Conservation (phyloP, 1,140 invertebrate species). For the Brachionus plicatilis region DNA sequence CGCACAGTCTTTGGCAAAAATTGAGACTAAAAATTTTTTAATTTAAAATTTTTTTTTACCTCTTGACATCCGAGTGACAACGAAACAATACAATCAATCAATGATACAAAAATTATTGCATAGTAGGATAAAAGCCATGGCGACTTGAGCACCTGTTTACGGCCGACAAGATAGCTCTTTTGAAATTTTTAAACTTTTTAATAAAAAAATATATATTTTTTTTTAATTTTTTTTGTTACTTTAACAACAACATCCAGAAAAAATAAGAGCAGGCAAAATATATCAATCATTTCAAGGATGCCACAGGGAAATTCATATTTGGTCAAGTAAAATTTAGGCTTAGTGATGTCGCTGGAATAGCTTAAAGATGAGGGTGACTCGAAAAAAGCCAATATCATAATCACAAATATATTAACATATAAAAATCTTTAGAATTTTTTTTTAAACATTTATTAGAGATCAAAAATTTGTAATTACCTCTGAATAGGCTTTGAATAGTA, state of each 20-base stretch:
- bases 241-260: constrained; percentile 46
- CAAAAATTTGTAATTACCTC: constrained; percentile 44
- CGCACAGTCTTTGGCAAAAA: constrained; percentile 44
- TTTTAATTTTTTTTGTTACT: constrained; percentile 42
- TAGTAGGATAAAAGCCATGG: constrained; percentile 48
- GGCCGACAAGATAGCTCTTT: constrained; percentile 46
- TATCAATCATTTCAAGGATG: constrained; percentile 47
- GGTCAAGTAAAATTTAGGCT: constrained; percentile 10
- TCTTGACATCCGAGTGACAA: constrained; percentile 46
- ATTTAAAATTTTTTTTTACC: constrained; percentile 40
- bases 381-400: constrained; percentile 51
- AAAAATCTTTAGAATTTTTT: constrained; percentile 37
- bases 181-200: background rate
- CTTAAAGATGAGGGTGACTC: constrained; percentile 52
- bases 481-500: constrained; percentile 46
- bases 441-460: background rate
- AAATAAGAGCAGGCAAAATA: constrained; percentile 49
- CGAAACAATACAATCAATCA: constrained; percentile 49
- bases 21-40: background rate
- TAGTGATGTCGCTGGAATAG: constrained; percentile 48
- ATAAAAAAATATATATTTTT: background rate
- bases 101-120: constrained; percentile 46
- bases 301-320: constrained; percentile 47
- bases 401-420: constrained; percentile 45
- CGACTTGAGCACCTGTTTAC: constrained; percentile 44